A percentile compares a stretch with the other conserved stretches of the same genome.
Conservation (phyloP, 2,113 vertebrate species). For the Tragelaphus buxtoni region DNA sequence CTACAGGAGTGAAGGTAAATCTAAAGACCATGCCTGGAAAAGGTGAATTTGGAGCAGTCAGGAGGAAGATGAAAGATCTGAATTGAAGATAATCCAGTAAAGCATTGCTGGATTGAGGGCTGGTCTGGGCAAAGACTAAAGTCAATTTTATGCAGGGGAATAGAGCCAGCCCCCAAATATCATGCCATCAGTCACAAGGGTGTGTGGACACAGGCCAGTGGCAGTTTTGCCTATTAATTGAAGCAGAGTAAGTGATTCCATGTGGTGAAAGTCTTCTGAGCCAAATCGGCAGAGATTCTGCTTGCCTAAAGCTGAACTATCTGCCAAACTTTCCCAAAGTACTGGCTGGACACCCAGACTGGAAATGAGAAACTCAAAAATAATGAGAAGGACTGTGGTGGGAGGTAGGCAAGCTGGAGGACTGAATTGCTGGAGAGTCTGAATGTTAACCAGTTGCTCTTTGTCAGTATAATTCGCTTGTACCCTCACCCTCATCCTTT, state of each 20-base stretch:
- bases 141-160: neutral
- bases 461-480: constrained; percentile 25
- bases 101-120: neutral
- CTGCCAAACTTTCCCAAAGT: constrained; percentile 60
- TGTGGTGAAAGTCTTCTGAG: constrained; percentile 56
- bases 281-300: constrained; percentile 57
- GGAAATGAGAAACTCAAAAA: constrained; percentile 55
- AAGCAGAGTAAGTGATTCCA: constrained; percentile 69
- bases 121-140: neutral
- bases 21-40: neutral
- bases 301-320: constrained; percentile 49
- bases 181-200: constrained; percentile 56
- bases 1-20: neutral
- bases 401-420: neutral
- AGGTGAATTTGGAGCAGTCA: neutral
- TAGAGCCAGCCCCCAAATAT: constrained; percentile 24
- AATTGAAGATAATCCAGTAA: neutral
- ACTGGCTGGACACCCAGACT: constrained; percentile 66
- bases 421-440: neutral
- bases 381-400: neutral
- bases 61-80: neutral
- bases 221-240: constrained; percentile 58
- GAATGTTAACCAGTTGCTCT: neutral
- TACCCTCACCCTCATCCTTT: neutral
- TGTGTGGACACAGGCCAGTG: constrained; percentile 46